phyloP scores from a whole-genome alignment of 2,888 invertebrate species.

The Sphinx pinastri region DNA sequence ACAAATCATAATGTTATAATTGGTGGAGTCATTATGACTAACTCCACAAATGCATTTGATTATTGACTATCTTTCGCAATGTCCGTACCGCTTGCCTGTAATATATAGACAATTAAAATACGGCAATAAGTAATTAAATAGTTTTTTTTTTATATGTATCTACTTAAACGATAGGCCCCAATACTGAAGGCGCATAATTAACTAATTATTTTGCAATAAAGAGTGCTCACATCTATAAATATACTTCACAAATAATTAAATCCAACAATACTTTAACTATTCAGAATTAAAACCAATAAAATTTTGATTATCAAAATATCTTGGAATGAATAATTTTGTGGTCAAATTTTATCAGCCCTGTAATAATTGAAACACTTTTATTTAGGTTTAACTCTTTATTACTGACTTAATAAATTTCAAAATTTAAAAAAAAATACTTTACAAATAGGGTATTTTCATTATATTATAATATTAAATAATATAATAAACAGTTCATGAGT shows the following conservation, averaged over 20 bases:
- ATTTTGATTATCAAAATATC: too few species aligned
- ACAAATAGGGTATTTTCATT: slow-evolving; percentile 11
- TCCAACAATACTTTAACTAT: not conserved
- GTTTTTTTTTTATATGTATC: not conserved
- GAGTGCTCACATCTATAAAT: not conserved
- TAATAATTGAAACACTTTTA: not conserved
- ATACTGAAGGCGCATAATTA: not conserved
- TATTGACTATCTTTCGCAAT: slow-evolving; percentile 36
- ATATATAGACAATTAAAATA: slow-evolving; percentile 57
- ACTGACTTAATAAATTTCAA: slow-evolving; percentile 33
- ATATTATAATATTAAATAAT: slow-evolving; percentile 10
- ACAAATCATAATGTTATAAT: slow-evolving; percentile 33
- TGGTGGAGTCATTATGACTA: not conserved
- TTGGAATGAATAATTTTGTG: not conserved
- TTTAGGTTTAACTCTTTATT: slow-evolving; percentile 27
- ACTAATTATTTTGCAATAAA: not conserved
- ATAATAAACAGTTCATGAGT: slow-evolving; percentile 1
- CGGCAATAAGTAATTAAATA: slow-evolving; percentile 51
- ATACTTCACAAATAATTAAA: not conserved
- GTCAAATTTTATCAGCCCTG: not conserved
- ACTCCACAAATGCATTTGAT: slow-evolving; percentile 29
- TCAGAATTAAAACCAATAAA: not conserved
- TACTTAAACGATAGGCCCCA: slow-evolving; percentile 4
- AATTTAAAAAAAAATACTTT: not conserved
- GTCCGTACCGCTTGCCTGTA: slow-evolving; percentile 61